Conservation (phyloP, 2,797 vertebrate species). For the Enteromius unitaeniatus region DNA sequence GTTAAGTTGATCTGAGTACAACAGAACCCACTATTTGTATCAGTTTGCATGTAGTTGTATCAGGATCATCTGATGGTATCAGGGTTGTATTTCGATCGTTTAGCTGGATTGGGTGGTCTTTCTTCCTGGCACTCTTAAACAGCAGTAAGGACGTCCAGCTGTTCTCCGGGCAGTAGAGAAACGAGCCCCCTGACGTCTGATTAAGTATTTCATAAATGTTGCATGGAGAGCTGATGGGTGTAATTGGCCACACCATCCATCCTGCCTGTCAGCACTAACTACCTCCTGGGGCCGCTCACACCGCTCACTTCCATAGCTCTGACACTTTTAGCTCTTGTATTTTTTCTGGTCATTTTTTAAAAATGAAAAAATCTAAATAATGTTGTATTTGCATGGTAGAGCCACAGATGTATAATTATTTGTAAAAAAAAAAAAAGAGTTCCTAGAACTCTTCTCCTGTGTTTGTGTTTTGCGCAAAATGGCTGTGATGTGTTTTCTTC, state of each 20-base stretch:
- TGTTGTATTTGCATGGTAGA: background rate
- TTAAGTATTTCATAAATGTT: slow-evolving; percentile 85
- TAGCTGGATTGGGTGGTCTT: slow-evolving; percentile 51
- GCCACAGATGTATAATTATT: slow-evolving; percentile 14
- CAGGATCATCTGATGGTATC: background rate
- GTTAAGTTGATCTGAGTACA: background rate
- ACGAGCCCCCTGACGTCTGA: slow-evolving; percentile 76
- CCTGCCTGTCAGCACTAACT: slow-evolving; percentile 72
- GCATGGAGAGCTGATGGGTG: slow-evolving; percentile 76
- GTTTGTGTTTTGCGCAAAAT: background rate
- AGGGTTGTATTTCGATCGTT: background rate
- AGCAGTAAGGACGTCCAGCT: slow-evolving; percentile 59
- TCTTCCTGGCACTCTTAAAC: slow-evolving; percentile 69
- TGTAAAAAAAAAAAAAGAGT: background rate
- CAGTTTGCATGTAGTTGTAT: background rate
- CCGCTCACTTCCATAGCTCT: background rate
- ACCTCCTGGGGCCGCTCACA: slow-evolving; percentile 38
- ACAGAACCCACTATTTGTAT: background rate
- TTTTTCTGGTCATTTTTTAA: background rate
- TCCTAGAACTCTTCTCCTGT: too few relatives aligned
- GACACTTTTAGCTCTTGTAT: background rate
- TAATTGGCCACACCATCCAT: slow-evolving; percentile 81
- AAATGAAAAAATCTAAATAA: background rate
- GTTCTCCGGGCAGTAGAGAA: slow-evolving; percentile 77
- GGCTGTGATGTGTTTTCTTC: too few relatives aligned